These are phyloP conservation scores for Dorcus hopei DNA, from an alignment of 2,888 invertebrate genomes.

Conservation along the genomic window DNA sequence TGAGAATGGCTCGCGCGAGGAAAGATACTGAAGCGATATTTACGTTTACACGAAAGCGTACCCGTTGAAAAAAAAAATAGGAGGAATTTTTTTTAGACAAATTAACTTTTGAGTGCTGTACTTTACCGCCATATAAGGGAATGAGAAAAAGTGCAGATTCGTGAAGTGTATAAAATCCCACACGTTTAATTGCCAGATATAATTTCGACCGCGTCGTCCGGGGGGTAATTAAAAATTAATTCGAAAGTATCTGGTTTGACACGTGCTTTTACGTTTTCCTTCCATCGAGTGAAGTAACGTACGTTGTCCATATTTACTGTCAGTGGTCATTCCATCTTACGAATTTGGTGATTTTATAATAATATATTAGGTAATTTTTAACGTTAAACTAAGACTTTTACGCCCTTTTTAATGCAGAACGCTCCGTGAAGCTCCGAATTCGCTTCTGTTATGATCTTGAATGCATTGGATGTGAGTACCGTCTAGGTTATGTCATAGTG, in stretches of 20 bases:
- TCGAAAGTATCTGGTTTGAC: neutral
- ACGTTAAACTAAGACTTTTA: constrained; percentile 23
- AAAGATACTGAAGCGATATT: no score
- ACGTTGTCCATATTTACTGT: constrained; percentile 30
- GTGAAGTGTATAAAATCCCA: neutral
- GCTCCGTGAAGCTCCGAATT: constrained; percentile 22
- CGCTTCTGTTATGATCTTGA: constrained; percentile 40
- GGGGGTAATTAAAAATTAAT: no score
- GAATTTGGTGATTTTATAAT: constrained; percentile 18
- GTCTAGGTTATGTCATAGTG: constrained; percentile 41
- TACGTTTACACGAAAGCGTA: no score
- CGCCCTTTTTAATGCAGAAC: constrained; percentile 10
- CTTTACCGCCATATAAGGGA: constrained; percentile 10
- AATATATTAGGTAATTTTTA: constrained; percentile 11
- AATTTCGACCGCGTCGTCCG: no score
- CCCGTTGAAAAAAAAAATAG: no score
- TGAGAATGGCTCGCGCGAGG: no score
- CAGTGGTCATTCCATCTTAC: constrained; percentile 31
- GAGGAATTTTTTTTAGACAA: neutral
- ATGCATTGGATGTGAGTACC: constrained; percentile 44
- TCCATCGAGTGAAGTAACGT: neutral
- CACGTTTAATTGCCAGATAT: no score
- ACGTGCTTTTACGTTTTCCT: neutral
- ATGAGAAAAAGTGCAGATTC: neutral
- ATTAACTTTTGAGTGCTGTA: neutral